Conservation (phyloP, 2,113 vertebrate species). For the Dicrurus megarhynchus region DNA sequence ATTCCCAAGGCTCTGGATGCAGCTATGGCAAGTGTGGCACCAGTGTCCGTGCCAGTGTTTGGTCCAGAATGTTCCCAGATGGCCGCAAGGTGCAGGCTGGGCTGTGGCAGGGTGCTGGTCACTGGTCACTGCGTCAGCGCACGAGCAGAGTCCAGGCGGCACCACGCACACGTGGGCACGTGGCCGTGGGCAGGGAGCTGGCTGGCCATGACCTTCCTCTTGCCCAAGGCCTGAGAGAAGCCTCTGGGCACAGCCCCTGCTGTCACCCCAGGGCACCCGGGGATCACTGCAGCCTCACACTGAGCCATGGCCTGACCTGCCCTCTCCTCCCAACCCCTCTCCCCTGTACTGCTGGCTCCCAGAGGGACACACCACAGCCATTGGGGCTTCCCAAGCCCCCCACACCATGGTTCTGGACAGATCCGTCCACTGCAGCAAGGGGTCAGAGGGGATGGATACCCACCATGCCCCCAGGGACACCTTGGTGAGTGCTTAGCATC, state of each 20-base stretch:
- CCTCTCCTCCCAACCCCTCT: fast-evolving
- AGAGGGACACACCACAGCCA: fast-evolving
- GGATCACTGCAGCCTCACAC: background rate
- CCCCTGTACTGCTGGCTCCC: background rate
- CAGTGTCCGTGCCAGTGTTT: fast-evolving
- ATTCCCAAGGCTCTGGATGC: background rate
- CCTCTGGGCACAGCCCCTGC: background rate
- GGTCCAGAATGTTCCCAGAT: background rate
- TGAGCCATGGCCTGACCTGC: background rate
- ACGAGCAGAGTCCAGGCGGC: background rate
- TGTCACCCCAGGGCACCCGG: background rate
- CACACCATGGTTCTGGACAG: fast-evolving
- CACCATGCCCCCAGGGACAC: background rate
- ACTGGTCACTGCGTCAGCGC: background rate
- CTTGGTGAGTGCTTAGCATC: fast-evolving
- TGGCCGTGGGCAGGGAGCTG: fast-evolving
- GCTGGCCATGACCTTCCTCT: background rate
- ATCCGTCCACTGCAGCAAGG: fast-evolving
- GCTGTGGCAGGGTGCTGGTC: background rate
- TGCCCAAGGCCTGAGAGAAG: background rate
- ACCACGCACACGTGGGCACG: fast-evolving
- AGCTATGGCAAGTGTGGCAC: fast-evolving
- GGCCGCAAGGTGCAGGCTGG: background rate
- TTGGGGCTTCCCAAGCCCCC: background rate
- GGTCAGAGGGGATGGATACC: background rate